Evolutionary conservation across 1,140 invertebrate species (phyloP), one percentile per base, ranked within the genome.

Genomic region (Drosophila orena): DNA sequence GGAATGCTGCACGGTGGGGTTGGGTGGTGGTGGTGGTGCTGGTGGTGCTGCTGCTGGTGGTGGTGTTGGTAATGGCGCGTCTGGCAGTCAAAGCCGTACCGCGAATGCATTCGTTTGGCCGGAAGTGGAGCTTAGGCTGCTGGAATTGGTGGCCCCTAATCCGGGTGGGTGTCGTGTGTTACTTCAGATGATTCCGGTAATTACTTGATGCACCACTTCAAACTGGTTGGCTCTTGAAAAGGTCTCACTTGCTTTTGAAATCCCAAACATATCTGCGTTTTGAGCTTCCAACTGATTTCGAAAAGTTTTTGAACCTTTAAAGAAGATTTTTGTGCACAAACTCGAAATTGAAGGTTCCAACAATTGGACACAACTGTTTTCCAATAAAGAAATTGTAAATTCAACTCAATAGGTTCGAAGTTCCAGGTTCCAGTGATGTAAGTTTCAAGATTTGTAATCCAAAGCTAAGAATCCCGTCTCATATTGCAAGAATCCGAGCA

Each of bases 41-140:
- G 80, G 0, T 78, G 79, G 0, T 52, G 80, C 1, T 53, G 64
- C 10, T 53, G 81, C 17, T 56, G 81, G 14, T 76, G 77, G 0
- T 80, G 66, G 12, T 73, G 78, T 15, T 81, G 83, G 49, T 86
- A 89, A 49, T 86, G 83, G 54, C 84, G 90, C 76, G 84, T 77
- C 50, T 91, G 83, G 65, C 81, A 85, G 57, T 91, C 90, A 62
- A 91, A 91, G 64, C 72, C 73, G 70, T 91, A 84, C 75, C 83
- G 86, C 64, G 90, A 91, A 91, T 91, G 86, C 90, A 91, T 91
- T 91, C 86, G 90, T 91, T 85, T 76, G 61, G 49, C 61, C 88
- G 78, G 66, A 57, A 57, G 20, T 66, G 35, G 30, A 58, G 61
- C 38, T 34, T 43, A 40, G 35, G 53, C 55, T 46, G 42, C 52